Percentiles rank a stretch among this genome's conserved stretches.
These are phyloP conservation scores for Drosophila pseudotakahashii DNA, from an alignment of 2,888 invertebrate species.

Conservation along the genomic window DNA sequence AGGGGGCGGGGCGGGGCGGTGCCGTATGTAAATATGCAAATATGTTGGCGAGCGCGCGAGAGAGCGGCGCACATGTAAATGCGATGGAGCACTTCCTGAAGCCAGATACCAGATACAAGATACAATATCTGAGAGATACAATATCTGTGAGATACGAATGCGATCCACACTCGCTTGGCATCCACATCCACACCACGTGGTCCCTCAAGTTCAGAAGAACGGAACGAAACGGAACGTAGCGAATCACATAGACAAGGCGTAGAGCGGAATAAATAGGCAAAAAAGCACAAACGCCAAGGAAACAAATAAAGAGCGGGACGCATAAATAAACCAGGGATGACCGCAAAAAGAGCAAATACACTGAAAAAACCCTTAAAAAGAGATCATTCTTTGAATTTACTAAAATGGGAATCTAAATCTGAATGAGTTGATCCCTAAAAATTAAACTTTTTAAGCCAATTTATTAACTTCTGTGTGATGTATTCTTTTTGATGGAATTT, in stretches of 20 bases:
- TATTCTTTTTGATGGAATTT: too few relatives aligned
- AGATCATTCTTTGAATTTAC: too few relatives aligned
- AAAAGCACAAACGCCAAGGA: conserved; percentile 27
- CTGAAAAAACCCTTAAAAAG: not conserved
- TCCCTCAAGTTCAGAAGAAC: conserved; percentile 49
- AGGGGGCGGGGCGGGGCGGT: conserved; percentile 24
- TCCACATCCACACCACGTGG: conserved; percentile 77
- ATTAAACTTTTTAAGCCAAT: too few relatives aligned
- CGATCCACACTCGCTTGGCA: conserved; percentile 63
- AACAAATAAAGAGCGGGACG: conserved; percentile 40
- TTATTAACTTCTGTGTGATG: too few relatives aligned
- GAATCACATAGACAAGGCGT: conserved; percentile 57
- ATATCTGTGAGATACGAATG: conserved; percentile 32
- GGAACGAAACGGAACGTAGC: conserved; percentile 16
- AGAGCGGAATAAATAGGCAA: conserved; percentile 63
- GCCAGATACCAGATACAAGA: conserved; percentile 36
- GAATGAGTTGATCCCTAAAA: too few relatives aligned
- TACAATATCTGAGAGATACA: conserved; percentile 34
- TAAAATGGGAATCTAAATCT: too few relatives aligned
- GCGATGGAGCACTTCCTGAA: conserved; percentile 74
- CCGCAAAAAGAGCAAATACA: conserved; percentile 14
- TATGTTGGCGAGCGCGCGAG: conserved; percentile 45
- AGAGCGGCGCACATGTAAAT: conserved; percentile 68
- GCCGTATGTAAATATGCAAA: conserved; percentile 32
- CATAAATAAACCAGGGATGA: conserved; percentile 43